Evolutionary conservation across 64 coral and sea anemone species (phyloP).

Genomic region (Stichodactyla mertensii): DNA sequence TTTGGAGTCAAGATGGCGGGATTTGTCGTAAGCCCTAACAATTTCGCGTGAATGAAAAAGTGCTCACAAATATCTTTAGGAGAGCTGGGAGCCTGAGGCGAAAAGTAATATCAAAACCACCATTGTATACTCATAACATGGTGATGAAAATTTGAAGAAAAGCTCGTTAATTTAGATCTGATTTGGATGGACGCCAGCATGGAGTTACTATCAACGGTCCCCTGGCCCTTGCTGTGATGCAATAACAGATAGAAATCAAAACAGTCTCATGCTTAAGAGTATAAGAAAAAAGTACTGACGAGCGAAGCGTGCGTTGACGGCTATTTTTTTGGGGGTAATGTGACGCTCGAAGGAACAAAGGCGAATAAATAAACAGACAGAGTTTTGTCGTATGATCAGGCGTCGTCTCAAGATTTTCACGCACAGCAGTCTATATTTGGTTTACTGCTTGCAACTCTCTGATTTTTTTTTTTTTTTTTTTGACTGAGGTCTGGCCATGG

Average conservation of each 20-base stretch:
- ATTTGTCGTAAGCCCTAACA: background rate
- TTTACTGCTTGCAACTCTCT: too few species aligned
- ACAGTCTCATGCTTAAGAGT: too few species aligned
- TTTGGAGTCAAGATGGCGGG: background rate
- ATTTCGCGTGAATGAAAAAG: background rate
- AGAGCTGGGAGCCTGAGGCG: background rate
- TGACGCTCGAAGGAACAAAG: too few species aligned
- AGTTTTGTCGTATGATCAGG: too few species aligned
- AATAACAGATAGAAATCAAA: background rate
- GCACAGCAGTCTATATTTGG: too few species aligned
- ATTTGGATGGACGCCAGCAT: background rate
- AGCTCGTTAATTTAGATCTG: background rate
- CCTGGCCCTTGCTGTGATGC: background rate
- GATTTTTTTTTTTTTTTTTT: too few species aligned
- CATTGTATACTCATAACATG: background rate
- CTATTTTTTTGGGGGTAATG: too few species aligned
- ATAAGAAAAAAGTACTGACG: background rate
- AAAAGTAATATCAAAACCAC: background rate
- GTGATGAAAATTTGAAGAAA: background rate
- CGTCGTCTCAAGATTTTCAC: too few species aligned
- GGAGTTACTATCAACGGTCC: background rate
- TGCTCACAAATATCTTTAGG: background rate
- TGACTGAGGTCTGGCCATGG: too few species aligned
- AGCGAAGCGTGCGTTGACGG: background rate
- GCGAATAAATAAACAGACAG: too few species aligned